A percentile compares a stretch with the other conserved stretches of the same genome.
Conservation (phyloP, 2,113 vertebrate genomes). For the Ailuropoda melanoleuca region DNA sequence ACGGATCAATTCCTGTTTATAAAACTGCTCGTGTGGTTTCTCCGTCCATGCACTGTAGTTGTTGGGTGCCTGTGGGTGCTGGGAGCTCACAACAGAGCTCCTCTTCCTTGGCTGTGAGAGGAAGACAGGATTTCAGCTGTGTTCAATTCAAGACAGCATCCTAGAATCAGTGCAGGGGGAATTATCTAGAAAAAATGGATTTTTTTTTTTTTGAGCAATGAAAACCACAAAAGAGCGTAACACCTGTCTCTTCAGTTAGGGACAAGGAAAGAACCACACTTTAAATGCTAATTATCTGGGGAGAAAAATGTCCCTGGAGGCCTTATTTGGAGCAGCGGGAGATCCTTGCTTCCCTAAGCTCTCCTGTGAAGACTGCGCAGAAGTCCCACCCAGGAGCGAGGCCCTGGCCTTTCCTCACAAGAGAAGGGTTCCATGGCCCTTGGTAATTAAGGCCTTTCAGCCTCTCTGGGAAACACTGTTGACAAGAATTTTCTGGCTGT, state of each 20-base stretch:
- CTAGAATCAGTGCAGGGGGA: neutral
- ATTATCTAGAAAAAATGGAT: neutral
- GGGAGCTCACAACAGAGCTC: neutral
- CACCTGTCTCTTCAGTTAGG: neutral
- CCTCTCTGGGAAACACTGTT: neutral
- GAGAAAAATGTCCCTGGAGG: neutral
- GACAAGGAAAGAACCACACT: neutral
- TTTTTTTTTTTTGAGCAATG: neutral
- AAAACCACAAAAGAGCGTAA: slow-evolving; percentile 9
- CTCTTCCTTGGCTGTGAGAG: neutral
- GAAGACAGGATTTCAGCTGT: neutral
- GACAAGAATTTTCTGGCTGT: neutral
- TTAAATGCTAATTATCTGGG: neutral
- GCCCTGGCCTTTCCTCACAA: neutral
- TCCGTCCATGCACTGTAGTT: neutral
- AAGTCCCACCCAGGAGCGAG: neutral
- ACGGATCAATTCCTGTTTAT: neutral
- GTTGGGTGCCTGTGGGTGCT: neutral
- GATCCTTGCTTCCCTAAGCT: neutral
- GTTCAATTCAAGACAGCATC: neutral
- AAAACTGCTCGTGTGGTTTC: neutral
- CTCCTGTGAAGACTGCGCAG: neutral
- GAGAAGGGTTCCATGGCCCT: neutral
- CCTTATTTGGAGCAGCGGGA: neutral
- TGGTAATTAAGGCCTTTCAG: neutral